These are phyloP conservation scores for Menura novaehollandiae DNA, from an alignment of 2,113 vertebrate species.

Conservation along the genomic window DNA sequence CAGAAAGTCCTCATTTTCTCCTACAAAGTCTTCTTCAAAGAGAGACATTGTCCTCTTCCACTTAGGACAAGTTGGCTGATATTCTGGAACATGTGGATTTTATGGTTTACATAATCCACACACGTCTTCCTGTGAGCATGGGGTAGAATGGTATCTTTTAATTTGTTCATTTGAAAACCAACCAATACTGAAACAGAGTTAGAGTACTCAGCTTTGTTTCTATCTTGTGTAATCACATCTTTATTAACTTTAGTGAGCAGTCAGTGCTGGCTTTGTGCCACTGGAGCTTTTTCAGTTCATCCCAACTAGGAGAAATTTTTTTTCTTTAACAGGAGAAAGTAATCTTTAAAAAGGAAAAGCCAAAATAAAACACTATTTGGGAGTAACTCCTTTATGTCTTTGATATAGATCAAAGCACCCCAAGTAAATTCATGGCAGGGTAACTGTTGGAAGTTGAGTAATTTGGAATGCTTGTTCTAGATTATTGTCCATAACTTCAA, in stretches of 20 bases:
- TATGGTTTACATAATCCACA: neutral
- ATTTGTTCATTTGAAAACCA: constrained; percentile 28
- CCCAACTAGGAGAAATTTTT: neutral
- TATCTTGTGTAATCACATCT: neutral
- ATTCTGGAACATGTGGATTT: neutral
- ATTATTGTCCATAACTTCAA: neutral
- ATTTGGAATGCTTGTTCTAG: neutral
- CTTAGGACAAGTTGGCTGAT: neutral
- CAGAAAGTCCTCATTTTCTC: neutral
- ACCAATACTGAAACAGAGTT: neutral
- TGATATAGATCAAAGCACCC: neutral
- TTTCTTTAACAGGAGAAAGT: neutral
- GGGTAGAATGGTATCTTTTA: neutral
- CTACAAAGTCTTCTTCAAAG: neutral
- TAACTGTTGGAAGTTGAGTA: neutral
- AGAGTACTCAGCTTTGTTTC: neutral
- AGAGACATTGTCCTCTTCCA: neutral
- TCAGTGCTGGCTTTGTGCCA: neutral
- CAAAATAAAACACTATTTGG: neutral
- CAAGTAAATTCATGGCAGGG: neutral
- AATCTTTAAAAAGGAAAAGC: neutral
- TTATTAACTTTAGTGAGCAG: neutral
- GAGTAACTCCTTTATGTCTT: neutral
- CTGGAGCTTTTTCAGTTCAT: neutral
- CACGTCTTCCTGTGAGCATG: neutral